These are phyloP conservation scores for Marmota flaviventris DNA, from an alignment of 2,113 vertebrate species.

Conservation along the genomic window DNA sequence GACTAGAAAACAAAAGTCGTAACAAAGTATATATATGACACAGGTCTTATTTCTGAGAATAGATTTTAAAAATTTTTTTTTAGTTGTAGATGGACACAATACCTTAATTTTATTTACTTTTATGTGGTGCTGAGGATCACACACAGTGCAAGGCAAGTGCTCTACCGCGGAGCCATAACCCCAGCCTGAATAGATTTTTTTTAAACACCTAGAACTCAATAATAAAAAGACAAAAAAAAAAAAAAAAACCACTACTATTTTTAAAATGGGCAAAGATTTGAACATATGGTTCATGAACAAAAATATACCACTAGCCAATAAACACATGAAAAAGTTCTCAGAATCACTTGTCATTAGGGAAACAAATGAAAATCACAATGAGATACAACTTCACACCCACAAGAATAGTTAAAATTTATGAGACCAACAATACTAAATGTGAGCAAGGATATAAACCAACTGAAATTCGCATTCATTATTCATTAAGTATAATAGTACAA, in stretches of 20 bases:
- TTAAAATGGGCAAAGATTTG: background rate
- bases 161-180: too few species aligned
- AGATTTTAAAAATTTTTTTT: background rate
- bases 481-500: background rate
- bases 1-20: background rate
- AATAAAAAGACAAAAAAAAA: background rate
- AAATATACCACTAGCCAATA: background rate
- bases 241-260: background rate
- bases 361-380: background rate
- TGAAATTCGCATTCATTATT: background rate
- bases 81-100: too few species aligned
- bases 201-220: background rate
- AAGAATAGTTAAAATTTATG: background rate
- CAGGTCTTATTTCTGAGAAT: background rate
- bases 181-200: too few species aligned
- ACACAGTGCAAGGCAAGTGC: too few species aligned
- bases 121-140: too few species aligned
- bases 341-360: background rate
- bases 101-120: too few species aligned
- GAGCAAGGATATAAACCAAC: background rate
- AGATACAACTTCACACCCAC: background rate
- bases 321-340: background rate
- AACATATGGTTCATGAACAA: background rate
- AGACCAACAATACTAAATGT: constrained; percentile 13
- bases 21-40: background rate